phyloP scores from a whole-genome alignment of 2,113 vertebrate species.

The Mirounga angustirostris region DNA sequence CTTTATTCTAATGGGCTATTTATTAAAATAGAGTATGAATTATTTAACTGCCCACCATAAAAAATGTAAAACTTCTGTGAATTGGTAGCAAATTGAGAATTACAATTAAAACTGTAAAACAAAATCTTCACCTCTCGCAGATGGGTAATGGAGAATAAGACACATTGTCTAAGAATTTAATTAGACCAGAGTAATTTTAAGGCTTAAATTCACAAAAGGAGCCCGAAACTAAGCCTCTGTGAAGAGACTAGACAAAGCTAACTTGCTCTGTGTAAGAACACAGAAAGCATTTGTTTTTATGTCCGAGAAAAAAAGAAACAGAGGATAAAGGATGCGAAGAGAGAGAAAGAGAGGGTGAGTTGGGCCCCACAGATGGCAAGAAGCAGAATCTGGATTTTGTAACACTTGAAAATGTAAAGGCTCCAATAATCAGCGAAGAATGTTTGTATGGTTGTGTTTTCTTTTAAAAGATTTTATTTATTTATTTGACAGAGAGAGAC shows the following conservation, averaged over 20 bases:
- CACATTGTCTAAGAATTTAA: conserved; percentile 58
- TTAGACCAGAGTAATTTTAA: conserved; percentile 43
- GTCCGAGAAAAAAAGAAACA: neutral
- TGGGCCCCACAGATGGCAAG: neutral
- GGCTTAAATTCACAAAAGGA: conserved; percentile 41
- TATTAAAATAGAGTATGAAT: conserved; percentile 70
- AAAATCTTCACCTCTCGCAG: conserved; percentile 34
- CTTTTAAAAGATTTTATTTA: too few relatives aligned
- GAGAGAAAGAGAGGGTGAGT: neutral
- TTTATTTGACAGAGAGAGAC: too few relatives aligned
- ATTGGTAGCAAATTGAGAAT: conserved; percentile 52
- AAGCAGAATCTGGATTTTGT: neutral
- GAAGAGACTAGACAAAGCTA: neutral
- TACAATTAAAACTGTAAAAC: conserved; percentile 66
- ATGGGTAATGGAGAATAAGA: conserved; percentile 55
- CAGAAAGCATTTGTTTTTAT: neutral
- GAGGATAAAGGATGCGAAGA: neutral
- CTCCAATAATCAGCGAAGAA: neutral
- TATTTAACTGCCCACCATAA: conserved; percentile 64
- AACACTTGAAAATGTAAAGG: neutral
- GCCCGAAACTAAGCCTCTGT: neutral
- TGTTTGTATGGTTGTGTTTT: neutral
- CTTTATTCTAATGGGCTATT: conserved; percentile 56
- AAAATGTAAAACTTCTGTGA: conserved; percentile 63
- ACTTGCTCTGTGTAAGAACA: neutral